Percentiles rank a stretch among this genome's conserved stretches.
These are phyloP conservation scores for Orius insidiosus DNA, from an alignment of 1,140 invertebrate genomes.

Conservation along the genomic window DNA sequence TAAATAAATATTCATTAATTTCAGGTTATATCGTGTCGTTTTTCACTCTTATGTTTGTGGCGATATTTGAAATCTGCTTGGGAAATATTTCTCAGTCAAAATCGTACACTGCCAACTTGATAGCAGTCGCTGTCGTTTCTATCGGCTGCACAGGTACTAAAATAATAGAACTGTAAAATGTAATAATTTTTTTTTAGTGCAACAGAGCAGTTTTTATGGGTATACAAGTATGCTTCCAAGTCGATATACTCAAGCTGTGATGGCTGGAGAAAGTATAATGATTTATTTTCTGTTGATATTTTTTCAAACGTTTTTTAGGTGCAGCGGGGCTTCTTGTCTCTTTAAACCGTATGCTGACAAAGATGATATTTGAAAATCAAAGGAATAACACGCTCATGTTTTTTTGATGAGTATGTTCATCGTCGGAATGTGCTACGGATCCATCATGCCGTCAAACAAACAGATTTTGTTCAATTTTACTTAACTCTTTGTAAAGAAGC, in stretches of 20 bases:
- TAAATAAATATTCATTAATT: constrained; percentile 21
- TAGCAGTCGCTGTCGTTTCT: constrained; percentile 66
- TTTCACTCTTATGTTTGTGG: constrained; percentile 60
- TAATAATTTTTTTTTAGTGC: constrained; percentile 44
- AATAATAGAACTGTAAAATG: too few relatives aligned
- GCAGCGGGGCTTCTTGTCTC: constrained; percentile 74
- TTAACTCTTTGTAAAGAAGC: constrained; percentile 52
- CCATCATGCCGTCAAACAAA: constrained; percentile 54
- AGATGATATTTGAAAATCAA: constrained; percentile 51
- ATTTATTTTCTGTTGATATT: not conserved
- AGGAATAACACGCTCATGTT: constrained; percentile 68
- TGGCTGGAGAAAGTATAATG: constrained; percentile 72
- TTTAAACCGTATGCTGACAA: constrained; percentile 64
- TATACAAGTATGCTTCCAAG: constrained; percentile 81
- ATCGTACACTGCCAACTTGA: constrained; percentile 63
- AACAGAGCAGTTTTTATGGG: constrained; percentile 87
- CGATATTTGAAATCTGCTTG: constrained; percentile 69
- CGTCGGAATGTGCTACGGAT: constrained; percentile 56
- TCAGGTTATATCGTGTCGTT: constrained; percentile 68
- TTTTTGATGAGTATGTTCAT: constrained; percentile 59
- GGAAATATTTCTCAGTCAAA: constrained; percentile 52
- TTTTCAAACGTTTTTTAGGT: constrained; percentile 34
- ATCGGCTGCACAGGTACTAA: constrained; percentile 77
- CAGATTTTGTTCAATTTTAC: constrained; percentile 70
- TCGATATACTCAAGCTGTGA: constrained; percentile 78